Conservation (phyloP, 2,797 vertebrate species). For the Peromyscus eremicus region DNA sequence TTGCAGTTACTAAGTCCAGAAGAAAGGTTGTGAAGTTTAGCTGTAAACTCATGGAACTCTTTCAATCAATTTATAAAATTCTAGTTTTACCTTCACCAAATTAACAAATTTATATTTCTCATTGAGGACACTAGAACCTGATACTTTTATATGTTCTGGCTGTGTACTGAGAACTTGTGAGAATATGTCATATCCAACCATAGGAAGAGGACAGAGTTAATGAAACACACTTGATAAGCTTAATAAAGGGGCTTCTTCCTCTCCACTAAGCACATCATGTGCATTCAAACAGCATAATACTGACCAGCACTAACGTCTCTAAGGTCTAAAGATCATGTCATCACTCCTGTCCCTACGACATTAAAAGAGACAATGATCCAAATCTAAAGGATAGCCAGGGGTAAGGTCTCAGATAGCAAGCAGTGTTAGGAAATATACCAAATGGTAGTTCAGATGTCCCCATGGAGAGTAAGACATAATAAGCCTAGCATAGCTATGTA, state of each 20-base stretch:
- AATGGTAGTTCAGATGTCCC: background rate
- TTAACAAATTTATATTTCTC: constrained; percentile 51
- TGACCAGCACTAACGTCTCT: background rate
- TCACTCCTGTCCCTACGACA: background rate
- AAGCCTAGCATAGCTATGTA: background rate
- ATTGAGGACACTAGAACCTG: background rate
- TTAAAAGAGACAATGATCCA: background rate
- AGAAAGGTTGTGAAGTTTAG: constrained; percentile 52
- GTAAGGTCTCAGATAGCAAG: background rate
- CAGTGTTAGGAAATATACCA: background rate
- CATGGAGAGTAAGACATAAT: background rate
- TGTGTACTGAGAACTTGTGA: background rate
- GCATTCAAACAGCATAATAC: background rate
- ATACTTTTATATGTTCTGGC: background rate
- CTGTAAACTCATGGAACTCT: constrained; percentile 27
- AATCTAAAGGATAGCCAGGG: background rate
- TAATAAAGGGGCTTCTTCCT: background rate
- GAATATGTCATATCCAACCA: background rate
- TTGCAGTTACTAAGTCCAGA: constrained; percentile 13
- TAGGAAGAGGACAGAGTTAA: background rate
- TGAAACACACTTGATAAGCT: background rate
- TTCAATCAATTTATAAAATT: constrained; percentile 57
- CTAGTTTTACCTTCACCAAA: constrained; percentile 9
- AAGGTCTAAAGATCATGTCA: constrained; percentile 1
- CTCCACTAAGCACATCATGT: background rate